phyloP scores from a whole-genome alignment of 2,888 invertebrate genomes.

The Leptothorax acervorum region DNA sequence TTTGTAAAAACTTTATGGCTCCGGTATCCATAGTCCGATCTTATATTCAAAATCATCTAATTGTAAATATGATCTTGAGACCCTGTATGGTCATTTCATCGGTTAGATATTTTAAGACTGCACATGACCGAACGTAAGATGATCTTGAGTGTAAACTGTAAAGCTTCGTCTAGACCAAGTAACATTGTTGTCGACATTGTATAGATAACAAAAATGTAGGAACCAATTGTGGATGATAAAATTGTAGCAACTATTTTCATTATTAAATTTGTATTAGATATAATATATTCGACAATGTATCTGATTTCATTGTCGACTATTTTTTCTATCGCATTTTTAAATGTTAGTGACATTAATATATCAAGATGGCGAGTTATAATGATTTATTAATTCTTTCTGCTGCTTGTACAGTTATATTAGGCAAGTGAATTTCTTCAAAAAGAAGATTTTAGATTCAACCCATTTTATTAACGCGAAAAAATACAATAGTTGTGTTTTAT shows the following conservation, averaged over 20 bases:
- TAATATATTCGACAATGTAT: background rate
- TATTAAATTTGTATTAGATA: background rate
- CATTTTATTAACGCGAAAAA: background rate
- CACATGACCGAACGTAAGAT: background rate
- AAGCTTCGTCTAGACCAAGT: background rate
- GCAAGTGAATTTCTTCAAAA: background rate
- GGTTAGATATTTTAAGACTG: background rate
- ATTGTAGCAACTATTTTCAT: background rate
- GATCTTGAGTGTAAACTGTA: background rate
- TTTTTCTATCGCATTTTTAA: background rate
- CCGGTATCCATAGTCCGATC: background rate
- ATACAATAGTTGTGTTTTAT: background rate
- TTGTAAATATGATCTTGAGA: background rate
- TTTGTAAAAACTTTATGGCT: background rate
- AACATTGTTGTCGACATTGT: background rate
- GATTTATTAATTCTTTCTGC: background rate
- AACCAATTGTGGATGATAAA: background rate
- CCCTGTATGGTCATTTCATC: background rate
- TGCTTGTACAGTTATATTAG: background rate
- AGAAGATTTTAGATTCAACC: background rate
- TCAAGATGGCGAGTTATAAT: background rate
- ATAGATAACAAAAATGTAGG: background rate
- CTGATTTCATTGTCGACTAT: background rate
- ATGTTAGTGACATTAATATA: background rate
- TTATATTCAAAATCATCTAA: background rate